Base-by-base conservation (phyloP, 2,113 vertebrate species). In the Sinosuthora webbiana region DNA sequence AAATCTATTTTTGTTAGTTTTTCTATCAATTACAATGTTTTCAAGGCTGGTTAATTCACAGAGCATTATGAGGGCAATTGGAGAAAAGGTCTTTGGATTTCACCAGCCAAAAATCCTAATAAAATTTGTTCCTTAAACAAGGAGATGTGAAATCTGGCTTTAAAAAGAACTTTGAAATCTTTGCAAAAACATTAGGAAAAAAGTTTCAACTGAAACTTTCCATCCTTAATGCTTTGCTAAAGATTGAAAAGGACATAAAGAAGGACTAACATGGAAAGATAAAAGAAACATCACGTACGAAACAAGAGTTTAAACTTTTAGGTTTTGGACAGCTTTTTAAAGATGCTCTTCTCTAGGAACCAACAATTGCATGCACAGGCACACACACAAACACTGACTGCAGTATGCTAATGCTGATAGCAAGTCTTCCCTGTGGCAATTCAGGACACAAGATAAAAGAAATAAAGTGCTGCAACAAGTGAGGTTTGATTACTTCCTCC, bases 311-410 rank as follows among this genome's bases (percentile, higher is more conserved):
- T 47, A 71, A 76, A 44, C 4, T 2, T 56, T n/a, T 20, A 8
- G 22, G 5, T 64, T 81, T 79, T 76, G 3, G 9, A n/a, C 4
- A 42, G 30, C 10, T 39, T 85, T 91, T 82, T 35, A 83, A 90
- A 76, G 10, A 33, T 31, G 10, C 8, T 68, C 35, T 74, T 65
- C 28, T 65, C 15, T 31, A 3, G 52, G 18, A 57, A 49, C 6
- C 6, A 56, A 39, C 13, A 41, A 14, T 35, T 55, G 10, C 28
- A 49, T 0, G 0, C 19, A 62, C 13, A 44, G 39, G 13, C 35
- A 18, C 37, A 53, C 12, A 45, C 19, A 50, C 9, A 60, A n/a
- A 55, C 33, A 57, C 28, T 47, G 42, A 65, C 35, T 23, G 10
- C 47, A 78, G 37, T 13, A 19, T 35, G 12, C 31, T 35, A 21